Conservation (phyloP, 2,113 vertebrate genomes). For the Phycodurus eques region DNA sequence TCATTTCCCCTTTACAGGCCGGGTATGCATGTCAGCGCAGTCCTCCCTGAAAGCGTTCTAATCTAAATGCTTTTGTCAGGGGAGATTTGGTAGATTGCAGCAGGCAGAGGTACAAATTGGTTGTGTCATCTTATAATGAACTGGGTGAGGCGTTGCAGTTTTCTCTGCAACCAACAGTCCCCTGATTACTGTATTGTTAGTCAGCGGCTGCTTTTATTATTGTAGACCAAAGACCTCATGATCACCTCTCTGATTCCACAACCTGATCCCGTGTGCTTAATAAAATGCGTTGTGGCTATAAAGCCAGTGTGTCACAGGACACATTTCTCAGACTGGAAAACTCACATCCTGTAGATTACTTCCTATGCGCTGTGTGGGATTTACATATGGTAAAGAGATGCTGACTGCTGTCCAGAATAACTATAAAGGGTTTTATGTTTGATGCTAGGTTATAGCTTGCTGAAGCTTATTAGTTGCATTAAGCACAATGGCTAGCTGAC, state of each 20-base stretch:
- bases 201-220: slow-evolving; percentile 50
- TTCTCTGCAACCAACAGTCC: slow-evolving; percentile 71
- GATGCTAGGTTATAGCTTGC: slow-evolving; percentile 26
- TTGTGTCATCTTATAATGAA: slow-evolving; percentile 82
- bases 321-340: slow-evolving; percentile 3
- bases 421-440: slow-evolving; percentile 19
- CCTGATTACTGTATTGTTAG: slow-evolving; percentile 73
- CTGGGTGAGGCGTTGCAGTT: slow-evolving; percentile 75
- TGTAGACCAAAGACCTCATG: slow-evolving; percentile 38
- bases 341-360: background rate
- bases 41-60: slow-evolving; percentile 71
- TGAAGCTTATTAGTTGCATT: slow-evolving; percentile 51
- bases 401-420: slow-evolving; percentile 32
- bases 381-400: background rate
- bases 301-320: slow-evolving; percentile 15
- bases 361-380: slow-evolving; percentile 15
- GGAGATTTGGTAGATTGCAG: slow-evolving; percentile 79
- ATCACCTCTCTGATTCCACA: slow-evolving; percentile 48
- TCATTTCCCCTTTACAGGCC: slow-evolving; percentile 71
- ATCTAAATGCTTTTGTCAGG: slow-evolving; percentile 82
- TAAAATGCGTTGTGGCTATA: slow-evolving; percentile 33
- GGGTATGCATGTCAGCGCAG: slow-evolving; percentile 67
- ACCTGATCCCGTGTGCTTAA: slow-evolving; percentile 24
- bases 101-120: slow-evolving; percentile 77
- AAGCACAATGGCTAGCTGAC: slow-evolving; percentile 56